These are phyloP conservation scores for Hemistola chrysoprasaria DNA, from an alignment of 2,888 invertebrate species.

Conservation along the genomic window DNA sequence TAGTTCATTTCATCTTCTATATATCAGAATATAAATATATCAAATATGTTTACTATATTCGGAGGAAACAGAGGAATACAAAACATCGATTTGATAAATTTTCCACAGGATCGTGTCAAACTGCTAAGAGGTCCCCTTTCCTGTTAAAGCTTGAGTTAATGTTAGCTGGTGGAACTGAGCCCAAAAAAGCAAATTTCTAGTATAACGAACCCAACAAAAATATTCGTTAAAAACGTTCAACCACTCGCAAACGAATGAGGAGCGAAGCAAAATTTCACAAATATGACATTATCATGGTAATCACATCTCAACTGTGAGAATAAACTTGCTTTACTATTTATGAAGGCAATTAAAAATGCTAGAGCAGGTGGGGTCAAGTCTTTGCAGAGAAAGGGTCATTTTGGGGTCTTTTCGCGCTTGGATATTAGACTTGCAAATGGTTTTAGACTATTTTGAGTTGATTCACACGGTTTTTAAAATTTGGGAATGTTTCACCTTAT, in stretches of 20 bases:
- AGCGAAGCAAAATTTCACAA: conserved; percentile 33
- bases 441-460: conserved; percentile 28
- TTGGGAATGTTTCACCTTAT: conserved; percentile 15
- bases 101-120: too few relatives aligned
- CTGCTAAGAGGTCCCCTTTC: too few relatives aligned
- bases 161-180: too few relatives aligned
- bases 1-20: too few relatives aligned
- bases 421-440: conserved; percentile 59
- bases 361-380: conserved; percentile 70
- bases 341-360: conserved; percentile 46
- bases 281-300: conserved; percentile 47
- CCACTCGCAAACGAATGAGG: conserved; percentile 17
- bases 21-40: too few relatives aligned
- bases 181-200: too few relatives aligned
- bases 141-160: too few relatives aligned
- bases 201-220: too few relatives aligned
- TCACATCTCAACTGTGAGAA: conserved; percentile 48
- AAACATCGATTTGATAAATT: too few relatives aligned
- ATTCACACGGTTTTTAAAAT: conserved; percentile 43
- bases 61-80: too few relatives aligned
- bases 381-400: conserved; percentile 53
- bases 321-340: conserved; percentile 36
- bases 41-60: too few relatives aligned
- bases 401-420: conserved; percentile 36
- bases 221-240: conserved; percentile 28